Evolutionary conservation across 2,113 vertebrate species (phyloP).

Genomic region (Oophaga pumilio): DNA sequence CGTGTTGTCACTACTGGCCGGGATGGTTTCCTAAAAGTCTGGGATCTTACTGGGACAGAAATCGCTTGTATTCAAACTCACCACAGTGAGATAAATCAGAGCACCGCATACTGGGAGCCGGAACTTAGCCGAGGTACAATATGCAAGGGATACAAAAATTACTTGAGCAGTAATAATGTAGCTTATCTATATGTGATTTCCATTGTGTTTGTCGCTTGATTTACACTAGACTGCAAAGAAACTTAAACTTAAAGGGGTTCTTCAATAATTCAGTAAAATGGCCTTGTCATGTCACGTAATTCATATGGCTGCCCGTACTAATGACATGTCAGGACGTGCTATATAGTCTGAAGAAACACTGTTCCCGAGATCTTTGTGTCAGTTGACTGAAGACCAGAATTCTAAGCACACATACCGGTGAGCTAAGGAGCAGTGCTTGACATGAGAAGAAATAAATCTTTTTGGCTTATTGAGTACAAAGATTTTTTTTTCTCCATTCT

Average conservation of each 20-base stretch:
- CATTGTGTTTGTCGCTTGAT: background rate
- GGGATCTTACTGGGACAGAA: conserved; percentile 76
- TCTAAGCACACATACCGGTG: no score
- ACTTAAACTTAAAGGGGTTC: background rate
- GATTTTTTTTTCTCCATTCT: no score
- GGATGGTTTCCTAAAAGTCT: conserved; percentile 80
- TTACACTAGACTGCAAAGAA: background rate
- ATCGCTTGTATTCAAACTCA: conserved; percentile 81
- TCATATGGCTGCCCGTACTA: no score
- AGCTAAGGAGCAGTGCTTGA: no score
- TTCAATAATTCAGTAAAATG: no score
- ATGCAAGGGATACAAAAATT: background rate
- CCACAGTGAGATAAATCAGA: conserved; percentile 72
- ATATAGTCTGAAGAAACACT: no score
- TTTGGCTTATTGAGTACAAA: no score
- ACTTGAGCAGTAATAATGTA: background rate
- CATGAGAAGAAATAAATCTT: no score
- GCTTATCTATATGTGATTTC: background rate
- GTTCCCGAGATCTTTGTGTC: no score
- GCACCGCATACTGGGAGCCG: conserved; percentile 58
- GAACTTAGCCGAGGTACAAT: conserved; percentile 21
- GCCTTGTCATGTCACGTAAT: no score
- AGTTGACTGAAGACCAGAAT: no score
- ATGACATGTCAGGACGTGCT: no score
- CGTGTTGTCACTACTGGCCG: conserved; percentile 73